These are phyloP conservation scores for Caradrina kadenii DNA, from an alignment of 2,888 invertebrate genomes.

Conservation along the genomic window DNA sequence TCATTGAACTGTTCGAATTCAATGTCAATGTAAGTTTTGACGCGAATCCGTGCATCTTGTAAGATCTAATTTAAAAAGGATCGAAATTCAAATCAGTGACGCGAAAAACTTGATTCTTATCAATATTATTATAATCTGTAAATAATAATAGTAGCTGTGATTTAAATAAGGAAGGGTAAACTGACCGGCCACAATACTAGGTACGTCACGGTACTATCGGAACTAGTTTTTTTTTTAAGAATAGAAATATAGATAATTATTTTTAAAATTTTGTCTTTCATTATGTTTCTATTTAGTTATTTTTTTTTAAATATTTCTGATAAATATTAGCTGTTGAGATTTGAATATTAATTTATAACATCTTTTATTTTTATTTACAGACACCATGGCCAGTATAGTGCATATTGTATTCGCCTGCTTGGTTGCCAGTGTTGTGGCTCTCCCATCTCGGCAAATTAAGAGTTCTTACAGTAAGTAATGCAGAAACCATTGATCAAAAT, in stretches of 20 bases:
- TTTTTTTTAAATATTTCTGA: not conserved
- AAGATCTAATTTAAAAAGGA: not conserved
- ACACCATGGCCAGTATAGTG: constrained; percentile 35
- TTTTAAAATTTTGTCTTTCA: too few species aligned
- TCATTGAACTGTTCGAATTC: constrained; percentile 31
- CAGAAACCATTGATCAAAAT: not conserved
- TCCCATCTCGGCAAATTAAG: constrained; percentile 3
- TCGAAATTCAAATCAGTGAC: constrained; percentile 12
- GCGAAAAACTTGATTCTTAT: constrained; percentile 8
- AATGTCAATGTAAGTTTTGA: constrained; percentile 8
- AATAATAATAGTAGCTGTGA: not conserved
- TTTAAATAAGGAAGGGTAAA: constrained; percentile 13
- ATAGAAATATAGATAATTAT: too few species aligned
- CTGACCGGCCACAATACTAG: not conserved
- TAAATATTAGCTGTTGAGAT: not conserved
- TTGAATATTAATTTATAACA: not conserved
- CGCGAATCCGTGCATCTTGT: constrained; percentile 3
- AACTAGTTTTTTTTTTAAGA: too few species aligned
- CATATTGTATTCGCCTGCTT: constrained; percentile 29
- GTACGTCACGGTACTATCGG: not conserved
- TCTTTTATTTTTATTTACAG: constrained; percentile 22
- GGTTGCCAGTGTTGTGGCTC: constrained; percentile 26
- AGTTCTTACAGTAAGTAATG: constrained; percentile 29
- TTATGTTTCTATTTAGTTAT: too few species aligned
- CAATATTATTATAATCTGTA: not conserved